Conservation (phyloP, 2,113 vertebrate genomes). For the Myotis lucifugus region DNA sequence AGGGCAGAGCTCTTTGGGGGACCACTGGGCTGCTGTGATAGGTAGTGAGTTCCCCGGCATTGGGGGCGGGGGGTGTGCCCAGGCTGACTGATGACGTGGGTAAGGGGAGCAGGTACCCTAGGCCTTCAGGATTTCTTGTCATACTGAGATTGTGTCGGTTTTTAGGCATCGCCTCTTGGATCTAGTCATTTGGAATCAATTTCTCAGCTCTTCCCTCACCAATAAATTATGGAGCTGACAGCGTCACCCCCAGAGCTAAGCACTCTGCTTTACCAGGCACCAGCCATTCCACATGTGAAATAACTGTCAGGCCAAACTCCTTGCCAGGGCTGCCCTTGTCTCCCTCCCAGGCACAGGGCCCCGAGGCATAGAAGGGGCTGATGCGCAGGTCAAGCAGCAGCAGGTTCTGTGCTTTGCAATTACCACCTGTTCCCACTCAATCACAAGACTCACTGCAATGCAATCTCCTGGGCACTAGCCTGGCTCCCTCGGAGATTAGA, state of each 20-base stretch:
- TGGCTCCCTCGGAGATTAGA: no score
- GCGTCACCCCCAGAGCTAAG: neutral
- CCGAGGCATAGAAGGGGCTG: neutral
- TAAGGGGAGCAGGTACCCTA: neutral
- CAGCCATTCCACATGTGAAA: rapidly evolving
- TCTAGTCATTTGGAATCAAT: constrained; percentile 28
- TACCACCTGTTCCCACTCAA: no score
- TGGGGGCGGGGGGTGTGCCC: neutral
- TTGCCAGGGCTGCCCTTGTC: neutral
- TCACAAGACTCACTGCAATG: neutral
- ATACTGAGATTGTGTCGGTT: neutral
- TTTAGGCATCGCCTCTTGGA: neutral
- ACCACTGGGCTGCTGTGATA: neutral
- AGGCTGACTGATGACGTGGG: neutral
- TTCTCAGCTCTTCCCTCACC: neutral
- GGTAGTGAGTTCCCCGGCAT: rapidly evolving
- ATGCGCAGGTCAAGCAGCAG: neutral
- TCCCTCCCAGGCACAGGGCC: neutral
- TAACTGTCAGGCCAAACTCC: neutral
- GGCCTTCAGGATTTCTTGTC: neutral
- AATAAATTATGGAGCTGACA: neutral
- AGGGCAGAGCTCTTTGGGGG: neutral
- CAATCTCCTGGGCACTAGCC: neutral
- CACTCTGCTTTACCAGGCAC: neutral
- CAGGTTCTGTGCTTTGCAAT: neutral